Evolutionary conservation across 2,797 vertebrate genomes (phyloP).

Genomic region (Lepus townsendii): DNA sequence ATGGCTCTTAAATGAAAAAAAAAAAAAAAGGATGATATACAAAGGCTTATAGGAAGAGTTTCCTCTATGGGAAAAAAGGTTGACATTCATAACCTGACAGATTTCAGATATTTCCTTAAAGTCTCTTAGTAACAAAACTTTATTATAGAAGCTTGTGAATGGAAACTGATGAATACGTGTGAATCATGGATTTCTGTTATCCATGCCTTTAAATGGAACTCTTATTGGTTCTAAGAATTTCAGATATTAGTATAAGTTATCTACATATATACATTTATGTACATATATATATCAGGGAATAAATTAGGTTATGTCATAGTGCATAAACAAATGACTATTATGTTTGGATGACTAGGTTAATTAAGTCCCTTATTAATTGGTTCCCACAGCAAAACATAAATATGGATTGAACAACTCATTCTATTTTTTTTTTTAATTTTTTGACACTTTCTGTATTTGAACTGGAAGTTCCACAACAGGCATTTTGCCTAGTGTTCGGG

Average conservation of each 20-base stretch:
- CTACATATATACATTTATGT: too few relatives aligned
- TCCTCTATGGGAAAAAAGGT: neutral
- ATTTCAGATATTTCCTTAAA: neutral
- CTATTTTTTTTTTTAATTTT: neutral
- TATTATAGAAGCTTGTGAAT: neutral
- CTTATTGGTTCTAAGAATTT: neutral
- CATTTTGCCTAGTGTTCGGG: too few relatives aligned
- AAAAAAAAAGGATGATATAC: constrained; percentile 48
- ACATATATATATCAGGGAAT: too few relatives aligned
- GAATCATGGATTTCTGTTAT: neutral
- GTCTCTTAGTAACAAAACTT: neutral
- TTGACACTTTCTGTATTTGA: neutral
- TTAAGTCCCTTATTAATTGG: neutral
- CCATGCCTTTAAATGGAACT: neutral
- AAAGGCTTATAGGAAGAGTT: neutral
- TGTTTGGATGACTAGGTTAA: neutral
- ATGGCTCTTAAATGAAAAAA: neutral
- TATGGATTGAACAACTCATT: neutral
- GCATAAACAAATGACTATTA: neutral
- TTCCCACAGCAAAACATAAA: neutral
- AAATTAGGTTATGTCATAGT: neutral
- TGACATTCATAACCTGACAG: neutral
- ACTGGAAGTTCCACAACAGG: neutral
- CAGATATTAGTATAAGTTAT: neutral
- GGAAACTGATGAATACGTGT: neutral